Conservation (phyloP, 2,797 vertebrate genomes). For the Fundulus diaphanus region DNA sequence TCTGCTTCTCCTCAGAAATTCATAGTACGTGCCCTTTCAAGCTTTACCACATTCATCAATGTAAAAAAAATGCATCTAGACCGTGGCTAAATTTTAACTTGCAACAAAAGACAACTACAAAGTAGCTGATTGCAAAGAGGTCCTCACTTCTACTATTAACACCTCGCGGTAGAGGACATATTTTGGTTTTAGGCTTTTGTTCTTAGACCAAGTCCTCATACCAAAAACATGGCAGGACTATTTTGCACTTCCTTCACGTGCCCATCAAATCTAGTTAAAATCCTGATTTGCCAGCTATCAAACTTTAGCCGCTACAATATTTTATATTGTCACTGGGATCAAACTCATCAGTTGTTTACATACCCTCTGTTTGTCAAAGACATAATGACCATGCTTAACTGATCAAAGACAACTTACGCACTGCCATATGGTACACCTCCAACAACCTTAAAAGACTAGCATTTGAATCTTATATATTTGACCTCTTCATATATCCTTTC, state of each 20-base stretch:
- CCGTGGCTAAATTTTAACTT: too few relatives aligned
- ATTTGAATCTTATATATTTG: background rate
- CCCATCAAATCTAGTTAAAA: background rate
- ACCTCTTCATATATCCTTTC: background rate
- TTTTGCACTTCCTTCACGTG: background rate
- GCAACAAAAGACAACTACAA: too few relatives aligned
- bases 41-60: too few relatives aligned
- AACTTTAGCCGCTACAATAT: background rate
- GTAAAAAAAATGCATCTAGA: too few relatives aligned
- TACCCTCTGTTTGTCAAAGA: background rate
- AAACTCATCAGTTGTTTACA: background rate
- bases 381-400: background rate
- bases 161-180: too few relatives aligned
- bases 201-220: too few relatives aligned
- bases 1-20: too few relatives aligned
- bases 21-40: too few relatives aligned
- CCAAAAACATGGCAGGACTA: too few relatives aligned
- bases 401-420: background rate
- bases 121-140: too few relatives aligned
- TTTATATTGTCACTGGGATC: background rate
- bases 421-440: background rate
- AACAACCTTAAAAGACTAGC: background rate
- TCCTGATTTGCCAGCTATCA: background rate
- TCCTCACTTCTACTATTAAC: too few relatives aligned
- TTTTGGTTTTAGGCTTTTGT: too few relatives aligned